These are phyloP conservation scores for Marmota monax DNA, from an alignment of 2,113 vertebrate species.

Conservation along the genomic window DNA sequence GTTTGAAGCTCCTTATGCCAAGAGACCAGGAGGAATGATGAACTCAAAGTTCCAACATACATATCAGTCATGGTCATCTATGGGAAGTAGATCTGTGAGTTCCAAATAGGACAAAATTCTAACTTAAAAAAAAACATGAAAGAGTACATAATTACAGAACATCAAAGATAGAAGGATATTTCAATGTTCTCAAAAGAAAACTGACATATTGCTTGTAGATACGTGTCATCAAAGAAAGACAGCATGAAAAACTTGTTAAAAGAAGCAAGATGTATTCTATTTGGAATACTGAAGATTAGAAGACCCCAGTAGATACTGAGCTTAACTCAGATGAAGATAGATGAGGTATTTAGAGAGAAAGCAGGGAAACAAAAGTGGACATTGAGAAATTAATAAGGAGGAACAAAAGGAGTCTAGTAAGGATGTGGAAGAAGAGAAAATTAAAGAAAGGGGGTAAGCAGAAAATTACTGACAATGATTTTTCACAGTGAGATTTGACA, in stretches of 20 bases:
- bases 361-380: neutral
- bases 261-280: neutral
- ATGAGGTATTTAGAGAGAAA: neutral
- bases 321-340: neutral
- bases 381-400: neutral
- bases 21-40: neutral
- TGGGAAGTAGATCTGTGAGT: neutral
- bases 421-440: neutral
- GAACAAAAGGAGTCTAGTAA: too few relatives aligned
- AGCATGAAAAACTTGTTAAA: neutral
- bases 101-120: neutral
- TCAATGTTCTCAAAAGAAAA: neutral
- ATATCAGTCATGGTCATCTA: neutral
- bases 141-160: neutral
- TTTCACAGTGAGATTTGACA: neutral
- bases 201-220: neutral
- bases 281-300: neutral
- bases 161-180: neutral
- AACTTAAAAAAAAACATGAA: neutral
- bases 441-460: neutral
- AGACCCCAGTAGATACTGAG: neutral
- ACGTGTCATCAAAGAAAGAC: neutral
- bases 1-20: neutral
- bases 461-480: neutral
- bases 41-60: neutral